Evolutionary conservation across 2,888 invertebrate species (phyloP), one percentile per base, ranked within the genome.

Genomic region (Dynastes tityus): DNA sequence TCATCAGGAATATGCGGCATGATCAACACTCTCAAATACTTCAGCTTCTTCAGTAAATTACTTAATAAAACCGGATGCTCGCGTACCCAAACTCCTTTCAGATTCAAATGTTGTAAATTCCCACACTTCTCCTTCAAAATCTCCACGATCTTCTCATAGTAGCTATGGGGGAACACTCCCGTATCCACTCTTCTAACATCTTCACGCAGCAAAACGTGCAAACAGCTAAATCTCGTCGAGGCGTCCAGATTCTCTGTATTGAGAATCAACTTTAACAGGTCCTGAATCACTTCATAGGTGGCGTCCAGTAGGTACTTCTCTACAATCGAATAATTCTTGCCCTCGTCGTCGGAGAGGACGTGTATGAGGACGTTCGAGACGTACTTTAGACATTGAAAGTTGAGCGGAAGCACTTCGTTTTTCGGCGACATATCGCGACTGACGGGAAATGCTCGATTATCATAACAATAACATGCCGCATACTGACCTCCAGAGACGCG

Each of bases 41-140:
- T 89, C 67, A 93, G 89, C 82, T 91, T 92, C 82, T 90, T 90
- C 6, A 94, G 89, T 40, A 93, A 87, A 40, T 92, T 89, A 80
- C 91, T 92, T 89, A 94, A 90, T 11, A 92, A 90, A 78, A 90
- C 88, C 84, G 94, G 90, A 83, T 93, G 92, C 81, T 94, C 94
- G 86, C 93, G 92, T 61, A 93, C 92, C 94, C 94, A 94, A 49
- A 94, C 92, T 22, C 94, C 94, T 89, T 94, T 94, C 78, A 94
- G 88, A 87, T 94, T 94, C 74, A 94, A 90, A 71, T 88, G 87
- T 64, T 92, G 91, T 82, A 94, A 84, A 45, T 93, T 92, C 6
- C 89, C 90, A 6, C 94, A 94, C 87, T 92, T 92, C 29, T 90
- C 90, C 4, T 90, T 89, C 83, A 94, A 92, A 81, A 92, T 91